Evolutionary conservation across 2,888 invertebrate species (phyloP).

Genomic region (Eledone cirrhosa): DNA sequence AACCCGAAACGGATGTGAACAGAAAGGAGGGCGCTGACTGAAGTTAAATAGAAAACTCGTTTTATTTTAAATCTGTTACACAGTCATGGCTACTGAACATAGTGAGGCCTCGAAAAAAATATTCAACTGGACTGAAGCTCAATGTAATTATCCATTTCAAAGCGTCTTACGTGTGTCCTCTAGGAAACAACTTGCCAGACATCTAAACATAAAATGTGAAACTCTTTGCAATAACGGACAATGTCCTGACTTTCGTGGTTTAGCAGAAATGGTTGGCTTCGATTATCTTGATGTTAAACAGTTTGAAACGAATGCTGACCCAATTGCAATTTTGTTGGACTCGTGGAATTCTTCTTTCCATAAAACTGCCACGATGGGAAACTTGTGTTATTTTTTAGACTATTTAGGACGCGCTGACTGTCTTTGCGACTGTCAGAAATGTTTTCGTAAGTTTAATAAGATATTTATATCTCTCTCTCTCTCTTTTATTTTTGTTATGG

Average conservation of each 20-base stretch:
- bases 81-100: background rate
- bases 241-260: constrained; percentile 36
- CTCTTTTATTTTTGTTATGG: no score
- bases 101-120: background rate
- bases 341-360: constrained; percentile 34
- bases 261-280: constrained; percentile 52
- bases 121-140: background rate
- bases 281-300: constrained; percentile 45
- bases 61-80: background rate
- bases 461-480: no score
- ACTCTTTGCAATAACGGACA: background rate
- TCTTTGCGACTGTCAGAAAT: constrained; percentile 36
- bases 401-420: constrained; percentile 39
- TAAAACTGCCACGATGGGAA: constrained; percentile 35
- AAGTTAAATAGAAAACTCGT: background rate
- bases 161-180: constrained; percentile 9
- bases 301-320: constrained; percentile 33
- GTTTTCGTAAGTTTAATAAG: constrained; percentile 36
- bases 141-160: background rate
- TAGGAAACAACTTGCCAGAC: constrained; percentile 20
- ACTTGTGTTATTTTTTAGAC: constrained; percentile 36
- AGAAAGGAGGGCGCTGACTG: no score
- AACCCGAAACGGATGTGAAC: no score
- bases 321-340: constrained; percentile 37
- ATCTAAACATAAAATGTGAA: background rate